Evolutionary conservation across 2,888 invertebrate species (phyloP), one percentile per base, ranked within the genome.

Genomic region (Ophion obscuratus): DNA sequence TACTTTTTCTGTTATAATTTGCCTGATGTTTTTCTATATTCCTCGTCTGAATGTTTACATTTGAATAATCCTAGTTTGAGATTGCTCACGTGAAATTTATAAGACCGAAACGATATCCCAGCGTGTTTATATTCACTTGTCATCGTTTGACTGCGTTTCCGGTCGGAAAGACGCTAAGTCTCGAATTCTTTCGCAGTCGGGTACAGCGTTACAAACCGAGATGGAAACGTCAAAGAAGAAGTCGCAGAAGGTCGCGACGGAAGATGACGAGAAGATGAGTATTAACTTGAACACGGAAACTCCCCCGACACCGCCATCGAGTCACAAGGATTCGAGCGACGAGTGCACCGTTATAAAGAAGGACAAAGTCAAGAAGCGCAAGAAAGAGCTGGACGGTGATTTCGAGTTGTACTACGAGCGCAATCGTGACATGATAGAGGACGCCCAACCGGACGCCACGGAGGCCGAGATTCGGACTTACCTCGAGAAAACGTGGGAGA

Each of bases 401-500:
- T 95, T 95, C 84, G 90, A 95, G 17, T 93, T 95, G 88, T 95
- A 95, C 91, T 90, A 95, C 44, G 95, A 95, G 87, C 87, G 95
- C 36, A 94, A 94, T 88, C 95, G 94, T 89, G 95, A 95, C 88
- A 90, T 92, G 31, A 89, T 95, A 14, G 94, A 95, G 74, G 95
- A 95, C 70, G 94, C 95, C 87, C 94, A 95, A 90, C 95, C 95
- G 1, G 94, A 95, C 66, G 91, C 95, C 10, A 93, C 94, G 0
- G 93, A 94, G 64, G 92, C 94, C 0, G 95, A 95, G 88, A 93
- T 95, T 9, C 92, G 93, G 57, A 90, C 90, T 10, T 95, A 95
- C 90, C 92, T 95, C 64, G 94, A 94, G 64, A 95, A 95, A 89
- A 94, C 94, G 6, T 95, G 95, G 95, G 94, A 95, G 71, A 94